These are phyloP conservation scores for Cyphomyrus plagiostoma DNA, from an alignment of 2,113 vertebrate genomes.

Conservation along the genomic window DNA sequence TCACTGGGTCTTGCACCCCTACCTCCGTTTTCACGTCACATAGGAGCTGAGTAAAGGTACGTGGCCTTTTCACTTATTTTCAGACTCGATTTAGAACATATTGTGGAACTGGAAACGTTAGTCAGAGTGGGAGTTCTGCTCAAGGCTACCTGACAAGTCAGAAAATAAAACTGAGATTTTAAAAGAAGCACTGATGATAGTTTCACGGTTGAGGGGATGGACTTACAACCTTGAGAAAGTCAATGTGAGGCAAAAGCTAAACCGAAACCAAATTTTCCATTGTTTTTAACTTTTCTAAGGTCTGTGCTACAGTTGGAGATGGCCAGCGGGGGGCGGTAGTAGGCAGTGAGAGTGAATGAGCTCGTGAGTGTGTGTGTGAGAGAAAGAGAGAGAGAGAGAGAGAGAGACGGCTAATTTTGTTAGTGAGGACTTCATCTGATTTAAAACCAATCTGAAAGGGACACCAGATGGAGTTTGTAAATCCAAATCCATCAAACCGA, in stretches of 20 bases:
- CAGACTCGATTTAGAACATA: neutral
- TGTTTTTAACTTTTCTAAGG: neutral
- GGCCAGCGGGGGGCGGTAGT: constrained; percentile 41
- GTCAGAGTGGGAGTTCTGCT: neutral
- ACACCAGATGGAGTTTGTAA: constrained; percentile 12
- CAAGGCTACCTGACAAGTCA: neutral
- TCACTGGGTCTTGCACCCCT: neutral
- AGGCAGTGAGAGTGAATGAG: constrained; percentile 15
- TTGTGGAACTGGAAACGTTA: neutral
- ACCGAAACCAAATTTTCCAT: neutral
- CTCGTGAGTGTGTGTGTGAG: neutral
- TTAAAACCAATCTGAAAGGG: constrained; percentile 9
- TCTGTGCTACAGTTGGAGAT: neutral
- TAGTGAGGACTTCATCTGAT: constrained; percentile 7
- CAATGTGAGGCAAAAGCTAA: neutral
- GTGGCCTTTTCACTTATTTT: neutral
- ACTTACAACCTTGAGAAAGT: neutral
- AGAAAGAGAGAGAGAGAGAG: neutral
- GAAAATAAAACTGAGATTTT: neutral
- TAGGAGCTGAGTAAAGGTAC: neutral
- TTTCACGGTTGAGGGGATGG: neutral
- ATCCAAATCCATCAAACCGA: constrained; percentile 5
- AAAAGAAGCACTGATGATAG: neutral
- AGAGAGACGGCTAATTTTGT: constrained; percentile 1
- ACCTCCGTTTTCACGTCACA: neutral